phyloP scores from a whole-genome alignment of 2,113 vertebrate genomes.

The Struthio camelus region DNA sequence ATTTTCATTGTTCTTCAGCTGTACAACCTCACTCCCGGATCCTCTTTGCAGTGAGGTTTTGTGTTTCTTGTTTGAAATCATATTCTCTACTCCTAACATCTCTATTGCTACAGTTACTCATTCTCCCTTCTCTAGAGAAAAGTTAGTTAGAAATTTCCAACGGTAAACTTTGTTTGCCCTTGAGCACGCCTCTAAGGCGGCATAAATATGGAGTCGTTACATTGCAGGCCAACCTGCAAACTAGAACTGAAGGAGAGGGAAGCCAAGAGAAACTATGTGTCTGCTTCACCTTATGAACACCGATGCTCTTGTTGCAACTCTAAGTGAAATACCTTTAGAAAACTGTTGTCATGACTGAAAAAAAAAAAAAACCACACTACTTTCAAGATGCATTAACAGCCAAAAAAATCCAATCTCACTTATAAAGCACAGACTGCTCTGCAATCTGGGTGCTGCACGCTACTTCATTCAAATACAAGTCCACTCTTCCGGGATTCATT shows the following conservation, averaged over 20 bases:
- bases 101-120: background rate
- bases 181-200: background rate
- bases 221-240: background rate
- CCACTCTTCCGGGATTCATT: background rate
- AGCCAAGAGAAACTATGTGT: background rate
- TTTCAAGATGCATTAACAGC: background rate
- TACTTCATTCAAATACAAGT: background rate
- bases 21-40: background rate
- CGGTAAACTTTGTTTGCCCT: background rate
- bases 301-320: background rate
- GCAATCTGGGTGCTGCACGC: background rate
- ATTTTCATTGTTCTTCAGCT: background rate
- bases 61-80: background rate
- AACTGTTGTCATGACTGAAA: background rate
- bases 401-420: background rate
- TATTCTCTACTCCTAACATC: background rate
- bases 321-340: background rate
- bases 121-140: background rate
- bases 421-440: rapidly evolving
- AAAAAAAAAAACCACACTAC: background rate
- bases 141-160: background rate
- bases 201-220: background rate
- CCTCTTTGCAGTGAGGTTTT: background rate
- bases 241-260: background rate
- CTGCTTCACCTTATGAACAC: background rate